Evolutionary conservation across 2,113 vertebrate species (phyloP).

Genomic region (Triplophysa tibetana): DNA sequence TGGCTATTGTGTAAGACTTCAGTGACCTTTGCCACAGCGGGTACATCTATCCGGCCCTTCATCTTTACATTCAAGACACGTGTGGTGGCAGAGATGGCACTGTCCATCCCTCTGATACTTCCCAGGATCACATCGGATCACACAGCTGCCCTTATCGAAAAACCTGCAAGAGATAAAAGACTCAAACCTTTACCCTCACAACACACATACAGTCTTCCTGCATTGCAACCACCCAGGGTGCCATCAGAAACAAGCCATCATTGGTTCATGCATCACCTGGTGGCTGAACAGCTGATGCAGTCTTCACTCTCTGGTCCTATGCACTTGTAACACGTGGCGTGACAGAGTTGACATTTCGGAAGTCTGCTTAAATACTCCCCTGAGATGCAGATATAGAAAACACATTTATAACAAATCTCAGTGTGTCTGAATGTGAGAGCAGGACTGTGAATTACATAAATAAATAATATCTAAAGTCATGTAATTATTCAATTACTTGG

Average conservation of each 20-base stretch:
- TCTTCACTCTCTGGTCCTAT: slow-evolving; percentile 76
- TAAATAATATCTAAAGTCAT: no score
- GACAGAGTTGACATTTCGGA: slow-evolving; percentile 78
- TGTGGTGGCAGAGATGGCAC: slow-evolving; percentile 85
- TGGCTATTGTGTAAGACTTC: not conserved
- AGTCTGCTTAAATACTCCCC: slow-evolving; percentile 76
- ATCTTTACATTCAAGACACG: slow-evolving; percentile 83
- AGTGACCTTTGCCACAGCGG: slow-evolving; percentile 82
- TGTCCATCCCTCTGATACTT: slow-evolving; percentile 75
- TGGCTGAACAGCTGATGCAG: slow-evolving; percentile 77
- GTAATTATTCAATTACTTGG: no score
- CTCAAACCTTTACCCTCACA: not conserved
- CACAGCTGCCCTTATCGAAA: slow-evolving; percentile 80
- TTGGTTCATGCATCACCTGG: slow-evolving; percentile 72
- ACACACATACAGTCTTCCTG: not conserved
- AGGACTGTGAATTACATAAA: no score
- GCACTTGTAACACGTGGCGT: slow-evolving; percentile 80
- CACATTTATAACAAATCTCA: not conserved
- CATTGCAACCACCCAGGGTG: not conserved
- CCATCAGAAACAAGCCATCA: not conserved
- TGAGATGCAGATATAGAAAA: slow-evolving; percentile 60
- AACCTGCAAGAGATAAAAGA: slow-evolving; percentile 68
- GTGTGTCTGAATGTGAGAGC: no score
- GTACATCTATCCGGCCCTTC: slow-evolving; percentile 83
- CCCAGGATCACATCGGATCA: slow-evolving; percentile 72